A percentile compares a stretch with the other conserved stretches of the same genome.
phyloP scores from a whole-genome alignment of 2,113 vertebrate species.

The Promerops cafer region DNA sequence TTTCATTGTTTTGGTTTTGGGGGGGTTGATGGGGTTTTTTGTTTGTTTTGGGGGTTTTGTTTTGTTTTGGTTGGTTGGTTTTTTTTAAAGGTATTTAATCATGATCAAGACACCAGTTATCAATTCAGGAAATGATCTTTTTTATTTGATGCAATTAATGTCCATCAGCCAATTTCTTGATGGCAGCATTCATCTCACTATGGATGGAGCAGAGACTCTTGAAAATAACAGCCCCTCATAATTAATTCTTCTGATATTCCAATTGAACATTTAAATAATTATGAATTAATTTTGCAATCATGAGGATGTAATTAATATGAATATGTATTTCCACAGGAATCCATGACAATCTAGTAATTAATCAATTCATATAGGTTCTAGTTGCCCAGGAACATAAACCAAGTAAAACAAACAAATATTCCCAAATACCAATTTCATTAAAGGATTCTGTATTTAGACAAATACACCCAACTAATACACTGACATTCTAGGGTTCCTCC shows the following conservation, averaged over 20 bases:
- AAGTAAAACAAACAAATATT: slow-evolving; percentile 22
- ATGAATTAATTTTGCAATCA: slow-evolving; percentile 54
- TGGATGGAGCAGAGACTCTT: slow-evolving; percentile 2
- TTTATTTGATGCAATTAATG: slow-evolving; percentile 11
- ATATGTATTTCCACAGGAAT: slow-evolving; percentile 51
- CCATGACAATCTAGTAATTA: slow-evolving; percentile 14
- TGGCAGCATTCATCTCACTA: background rate
- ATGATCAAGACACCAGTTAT: slow-evolving; percentile 16
- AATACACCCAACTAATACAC: background rate
- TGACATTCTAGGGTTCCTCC: background rate
- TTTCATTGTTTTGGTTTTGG: background rate
- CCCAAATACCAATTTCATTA: background rate
- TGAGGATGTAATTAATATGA: slow-evolving; percentile 51
- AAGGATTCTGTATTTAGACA: background rate
- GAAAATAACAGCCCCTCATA: slow-evolving; percentile 49
- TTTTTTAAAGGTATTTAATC: background rate
- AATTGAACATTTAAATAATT: slow-evolving; percentile 36
- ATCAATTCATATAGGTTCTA: background rate
- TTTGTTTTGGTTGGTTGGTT: background rate
- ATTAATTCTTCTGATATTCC: slow-evolving; percentile 47
- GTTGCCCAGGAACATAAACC: background rate
- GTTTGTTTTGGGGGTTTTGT: background rate
- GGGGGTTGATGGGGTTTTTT: too few species aligned
- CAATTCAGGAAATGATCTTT: background rate
- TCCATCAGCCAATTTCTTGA: background rate